phyloP scores from a whole-genome alignment of 2,797 vertebrate genomes.

The Phataginus tetradactyla region DNA sequence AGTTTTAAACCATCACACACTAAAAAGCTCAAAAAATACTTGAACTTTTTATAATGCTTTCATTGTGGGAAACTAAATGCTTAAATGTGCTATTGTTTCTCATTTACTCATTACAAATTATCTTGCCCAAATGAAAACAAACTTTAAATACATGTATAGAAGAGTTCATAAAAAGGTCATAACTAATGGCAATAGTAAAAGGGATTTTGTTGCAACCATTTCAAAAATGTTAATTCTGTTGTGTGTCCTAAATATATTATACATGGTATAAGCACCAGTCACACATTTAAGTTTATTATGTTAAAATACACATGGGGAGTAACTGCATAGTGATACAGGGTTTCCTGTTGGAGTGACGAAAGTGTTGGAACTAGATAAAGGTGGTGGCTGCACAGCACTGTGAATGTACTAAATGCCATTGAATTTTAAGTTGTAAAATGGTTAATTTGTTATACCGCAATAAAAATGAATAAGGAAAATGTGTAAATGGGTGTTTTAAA shows the following conservation, averaged over 20 bases:
- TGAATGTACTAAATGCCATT: neutral
- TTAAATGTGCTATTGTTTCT: neutral
- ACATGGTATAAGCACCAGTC: neutral
- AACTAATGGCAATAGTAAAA: neutral
- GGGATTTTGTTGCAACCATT: neutral
- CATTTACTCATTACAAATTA: conserved; percentile 40
- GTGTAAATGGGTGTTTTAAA: neutral
- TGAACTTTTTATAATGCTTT: conserved; percentile 55
- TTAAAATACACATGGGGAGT: neutral
- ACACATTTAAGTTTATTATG: neutral
- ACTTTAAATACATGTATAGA: conserved; percentile 39
- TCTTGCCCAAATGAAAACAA: conserved; percentile 55
- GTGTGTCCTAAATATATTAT: neutral
- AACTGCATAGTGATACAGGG: neutral
- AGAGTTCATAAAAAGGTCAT: neutral
- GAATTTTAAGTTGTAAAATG: neutral
- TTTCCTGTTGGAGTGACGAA: neutral
- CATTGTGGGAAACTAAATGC: conserved; percentile 33
- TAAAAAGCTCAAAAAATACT: conserved; percentile 11
- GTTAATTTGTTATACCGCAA: neutral
- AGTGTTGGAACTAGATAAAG: neutral
- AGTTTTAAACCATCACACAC: conserved; percentile 52
- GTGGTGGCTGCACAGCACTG: neutral
- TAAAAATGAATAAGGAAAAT: neutral
- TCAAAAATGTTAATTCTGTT: neutral